Evolutionary conservation across 1,140 invertebrate genomes (phyloP), one percentile per base, ranked within the genome.

Genomic region (Phortica variegata): DNA sequence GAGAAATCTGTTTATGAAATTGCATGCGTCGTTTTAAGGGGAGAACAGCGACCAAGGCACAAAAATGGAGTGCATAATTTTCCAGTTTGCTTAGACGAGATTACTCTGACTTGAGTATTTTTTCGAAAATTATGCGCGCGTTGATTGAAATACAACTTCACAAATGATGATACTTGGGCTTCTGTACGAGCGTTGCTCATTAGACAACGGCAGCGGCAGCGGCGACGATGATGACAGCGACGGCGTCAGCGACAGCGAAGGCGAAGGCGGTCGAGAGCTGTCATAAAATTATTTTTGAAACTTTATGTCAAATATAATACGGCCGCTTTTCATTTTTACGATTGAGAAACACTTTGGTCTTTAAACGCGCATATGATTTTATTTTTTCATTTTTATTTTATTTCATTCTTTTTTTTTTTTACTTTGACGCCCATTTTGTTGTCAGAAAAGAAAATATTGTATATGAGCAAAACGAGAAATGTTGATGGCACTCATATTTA

Each of bases 401-500:
- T 34, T 34, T 34, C 13, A 34, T 34, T 34, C 13, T 6, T 34
- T 34, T n/a, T 34, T 34, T 34, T 34, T 34, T 34, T n/a, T 15
- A 8, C 13, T 34, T 34, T 34, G 13, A 4, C 13, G 26, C 12
- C 26, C 26, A 29, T 6, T 7, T 29, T 29, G 6, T 6, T 34
- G 13, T 8, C 6, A 34, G 13, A n/a, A 15, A 8, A 6, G 13
- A n/a, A 34, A 34, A 34, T 34, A 8, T n/a, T n/a, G 32, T 15
- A 34, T 4, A 34, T 31, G 53, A 26, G 23, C 5, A 26, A 26
- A 26, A 26, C 23, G 23, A 26, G 10, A 26, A 26, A 26, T 6
- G 23, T 26, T 26, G 23, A 26, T 10, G 19, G 54, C 32, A 47
- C 32, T 51, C 57, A 47, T 63, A 66, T 52, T 66, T 66, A 68